Conservation (phyloP, 2,113 vertebrate genomes). For the Orcinus orca region DNA sequence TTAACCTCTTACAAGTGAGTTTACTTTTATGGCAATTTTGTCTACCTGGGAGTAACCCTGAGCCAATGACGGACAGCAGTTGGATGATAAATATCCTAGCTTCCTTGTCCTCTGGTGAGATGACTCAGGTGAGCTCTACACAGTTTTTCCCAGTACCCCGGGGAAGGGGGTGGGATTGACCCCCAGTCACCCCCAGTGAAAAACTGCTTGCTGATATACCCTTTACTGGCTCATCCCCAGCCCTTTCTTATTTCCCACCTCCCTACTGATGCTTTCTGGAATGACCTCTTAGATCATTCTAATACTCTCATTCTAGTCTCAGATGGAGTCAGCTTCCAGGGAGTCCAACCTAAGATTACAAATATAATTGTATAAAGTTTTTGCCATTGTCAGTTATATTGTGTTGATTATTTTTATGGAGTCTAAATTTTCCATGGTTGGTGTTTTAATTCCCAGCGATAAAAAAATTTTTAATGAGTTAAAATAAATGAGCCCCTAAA, state of each 20-base stretch:
- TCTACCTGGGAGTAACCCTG: not conserved
- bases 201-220: not conserved
- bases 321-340: not conserved
- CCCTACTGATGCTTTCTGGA: not conserved
- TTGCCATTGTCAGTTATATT: slow-evolving; percentile 23
- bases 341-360: not conserved
- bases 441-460: not conserved
- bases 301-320: not conserved
- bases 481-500: not conserved
- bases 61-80: not conserved
- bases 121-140: not conserved
- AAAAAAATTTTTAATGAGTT: not conserved
- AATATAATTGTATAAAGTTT: not conserved
- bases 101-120: not conserved
- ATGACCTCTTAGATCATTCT: not conserved
- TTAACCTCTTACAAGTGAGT: slow-evolving; percentile 43
- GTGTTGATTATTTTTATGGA: slow-evolving; percentile 26
- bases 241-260: not conserved
- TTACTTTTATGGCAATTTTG: slow-evolving; percentile 7
- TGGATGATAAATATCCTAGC: not conserved
- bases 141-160: not conserved
- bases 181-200: not conserved
- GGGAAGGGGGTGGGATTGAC: not conserved
- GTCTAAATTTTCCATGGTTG: not conserved
- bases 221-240: not conserved